phyloP scores from a whole-genome alignment of 2,888 invertebrate genomes.

The Holacanthella duospinosa region DNA sequence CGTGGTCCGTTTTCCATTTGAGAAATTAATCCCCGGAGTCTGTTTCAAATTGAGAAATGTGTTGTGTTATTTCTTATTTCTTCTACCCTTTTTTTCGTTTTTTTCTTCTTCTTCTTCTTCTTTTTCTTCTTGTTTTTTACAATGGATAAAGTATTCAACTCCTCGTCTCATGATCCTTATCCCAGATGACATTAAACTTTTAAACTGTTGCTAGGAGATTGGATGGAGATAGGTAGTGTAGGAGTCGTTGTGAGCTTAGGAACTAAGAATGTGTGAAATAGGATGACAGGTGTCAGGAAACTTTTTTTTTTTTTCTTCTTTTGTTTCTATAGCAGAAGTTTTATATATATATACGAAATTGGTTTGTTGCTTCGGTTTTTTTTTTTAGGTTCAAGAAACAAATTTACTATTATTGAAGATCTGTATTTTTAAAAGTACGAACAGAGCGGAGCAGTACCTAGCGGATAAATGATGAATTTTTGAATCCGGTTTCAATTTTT shows the following conservation, averaged over 20 bases:
- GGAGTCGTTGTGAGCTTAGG: too few relatives aligned
- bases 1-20: constrained; percentile 10
- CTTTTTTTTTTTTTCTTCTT: neutral
- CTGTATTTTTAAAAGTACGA: neutral
- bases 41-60: constrained; percentile 4
- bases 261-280: constrained; percentile 3
- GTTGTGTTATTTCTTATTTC: constrained; percentile 13
- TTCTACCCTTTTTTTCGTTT: constrained; percentile 15
- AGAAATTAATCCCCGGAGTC: constrained; percentile 9
- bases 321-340: neutral
- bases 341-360: too few relatives aligned
- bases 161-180: neutral
- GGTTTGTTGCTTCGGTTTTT: too few relatives aligned
- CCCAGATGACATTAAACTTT: constrained; percentile 6
- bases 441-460: too few relatives aligned
- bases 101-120: constrained; percentile 15
- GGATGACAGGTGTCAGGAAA: constrained; percentile 2
- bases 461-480: constrained; percentile 10
- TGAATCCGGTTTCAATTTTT: constrained; percentile 11
- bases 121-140: constrained; percentile 13
- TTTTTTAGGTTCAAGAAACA: neutral
- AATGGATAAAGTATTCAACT: neutral
- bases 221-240: neutral
- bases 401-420: neutral
- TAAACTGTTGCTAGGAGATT: neutral